Evolutionary conservation across 2,113 vertebrate genomes (phyloP).

Genomic region (Heloderma charlesbogerti): DNA sequence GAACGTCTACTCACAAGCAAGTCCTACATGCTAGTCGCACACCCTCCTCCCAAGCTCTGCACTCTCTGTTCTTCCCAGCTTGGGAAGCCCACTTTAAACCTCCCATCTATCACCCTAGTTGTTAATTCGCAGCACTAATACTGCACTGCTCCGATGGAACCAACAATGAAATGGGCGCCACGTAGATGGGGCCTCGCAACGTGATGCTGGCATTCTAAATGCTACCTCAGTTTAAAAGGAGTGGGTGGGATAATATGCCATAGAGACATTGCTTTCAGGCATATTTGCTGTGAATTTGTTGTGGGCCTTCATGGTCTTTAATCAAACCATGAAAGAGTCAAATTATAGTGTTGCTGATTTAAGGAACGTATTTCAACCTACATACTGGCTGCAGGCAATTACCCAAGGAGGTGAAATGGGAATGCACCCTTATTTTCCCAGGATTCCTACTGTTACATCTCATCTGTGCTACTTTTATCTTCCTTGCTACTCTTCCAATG

Average conservation of each 20-base stretch:
- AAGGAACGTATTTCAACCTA: background rate
- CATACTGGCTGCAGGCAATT: background rate
- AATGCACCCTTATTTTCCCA: background rate
- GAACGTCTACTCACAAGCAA: no score
- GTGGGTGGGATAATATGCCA: background rate
- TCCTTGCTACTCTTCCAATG: background rate
- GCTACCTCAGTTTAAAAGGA: background rate
- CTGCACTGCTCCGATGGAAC: no score
- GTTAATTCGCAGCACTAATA: no score
- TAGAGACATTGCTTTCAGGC: background rate
- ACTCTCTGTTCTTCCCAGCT: no score
- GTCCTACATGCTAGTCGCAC: no score
- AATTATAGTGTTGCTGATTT: background rate
- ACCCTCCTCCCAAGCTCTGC: no score
- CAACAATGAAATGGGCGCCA: background rate
- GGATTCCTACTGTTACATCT: background rate
- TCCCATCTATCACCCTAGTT: no score
- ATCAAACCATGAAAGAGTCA: background rate
- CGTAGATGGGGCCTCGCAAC: no score
- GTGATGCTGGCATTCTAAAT: background rate
- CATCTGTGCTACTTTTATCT: background rate
- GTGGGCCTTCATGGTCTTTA: background rate
- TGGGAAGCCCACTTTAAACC: no score
- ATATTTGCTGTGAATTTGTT: background rate
- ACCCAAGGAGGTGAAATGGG: background rate